These are phyloP conservation scores for Ennomos erosarius DNA, from an alignment of 2,888 invertebrate species.

Conservation along the genomic window DNA sequence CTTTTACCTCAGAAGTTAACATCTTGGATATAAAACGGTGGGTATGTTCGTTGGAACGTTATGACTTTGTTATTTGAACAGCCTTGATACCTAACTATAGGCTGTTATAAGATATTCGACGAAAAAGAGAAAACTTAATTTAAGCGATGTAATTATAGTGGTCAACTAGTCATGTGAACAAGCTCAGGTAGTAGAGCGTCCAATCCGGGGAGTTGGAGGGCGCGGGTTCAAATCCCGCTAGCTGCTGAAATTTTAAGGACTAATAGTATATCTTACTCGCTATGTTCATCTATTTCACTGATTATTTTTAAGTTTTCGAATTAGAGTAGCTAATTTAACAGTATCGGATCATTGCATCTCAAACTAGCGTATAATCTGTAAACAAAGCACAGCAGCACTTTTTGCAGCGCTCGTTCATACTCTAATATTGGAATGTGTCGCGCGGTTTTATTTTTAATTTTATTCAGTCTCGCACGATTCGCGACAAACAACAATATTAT, in stretches of 20 bases:
- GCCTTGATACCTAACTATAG: background rate
- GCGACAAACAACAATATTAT: slow-evolving; percentile 37
- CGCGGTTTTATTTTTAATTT: slow-evolving; percentile 39
- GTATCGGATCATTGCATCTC: background rate
- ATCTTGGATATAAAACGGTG: slow-evolving; percentile 11
- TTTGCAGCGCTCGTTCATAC: slow-evolving; percentile 4
- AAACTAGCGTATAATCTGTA: slow-evolving; percentile 10
- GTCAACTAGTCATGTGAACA: no score
- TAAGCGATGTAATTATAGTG: no score
- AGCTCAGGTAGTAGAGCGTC: no score
- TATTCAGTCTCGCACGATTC: slow-evolving; percentile 33
- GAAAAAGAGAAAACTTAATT: no score
- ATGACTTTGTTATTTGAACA: slow-evolving; percentile 7
- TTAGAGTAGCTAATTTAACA: no score
- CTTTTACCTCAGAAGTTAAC: background rate
- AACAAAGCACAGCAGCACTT: background rate
- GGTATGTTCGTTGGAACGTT: slow-evolving; percentile 15
- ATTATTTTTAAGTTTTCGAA: no score
- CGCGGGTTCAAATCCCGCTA: no score
- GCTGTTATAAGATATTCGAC: background rate
- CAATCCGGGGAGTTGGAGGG: no score
- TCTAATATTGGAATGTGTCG: slow-evolving; percentile 15
- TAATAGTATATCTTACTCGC: no score
- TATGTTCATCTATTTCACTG: no score
- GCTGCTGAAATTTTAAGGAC: no score